Evolutionary conservation across 2,797 vertebrate genomes (phyloP).

Genomic region (Melopsittacus undulatus): DNA sequence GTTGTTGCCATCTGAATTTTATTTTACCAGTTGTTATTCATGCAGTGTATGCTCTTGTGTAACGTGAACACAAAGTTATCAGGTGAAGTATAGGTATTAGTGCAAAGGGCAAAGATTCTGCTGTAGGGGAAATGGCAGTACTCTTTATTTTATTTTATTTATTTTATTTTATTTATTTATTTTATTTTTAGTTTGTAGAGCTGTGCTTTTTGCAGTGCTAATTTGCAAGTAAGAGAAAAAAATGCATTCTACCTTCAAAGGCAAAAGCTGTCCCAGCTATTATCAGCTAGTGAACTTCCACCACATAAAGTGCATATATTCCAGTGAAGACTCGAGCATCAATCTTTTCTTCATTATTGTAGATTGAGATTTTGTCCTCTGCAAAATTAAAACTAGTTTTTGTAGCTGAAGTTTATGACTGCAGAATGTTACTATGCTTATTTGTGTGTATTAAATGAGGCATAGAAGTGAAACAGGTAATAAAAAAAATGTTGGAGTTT

Average conservation of each 20-base stretch:
- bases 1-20: background rate
- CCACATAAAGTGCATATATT: background rate
- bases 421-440: background rate
- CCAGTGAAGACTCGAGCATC: background rate
- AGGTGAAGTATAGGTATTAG: background rate
- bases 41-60: background rate
- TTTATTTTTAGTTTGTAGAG: background rate
- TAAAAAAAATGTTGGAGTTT: background rate
- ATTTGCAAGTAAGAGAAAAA: background rate
- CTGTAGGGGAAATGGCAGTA: background rate
- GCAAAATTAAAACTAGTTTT: conserved; percentile 10
- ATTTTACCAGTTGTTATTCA: background rate
- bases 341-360: background rate
- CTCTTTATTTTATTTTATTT: background rate
- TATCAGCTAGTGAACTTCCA: background rate
- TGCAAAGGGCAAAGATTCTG: background rate
- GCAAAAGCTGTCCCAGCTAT: background rate
- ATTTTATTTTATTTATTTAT: background rate
- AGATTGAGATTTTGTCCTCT: background rate
- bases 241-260: background rate
- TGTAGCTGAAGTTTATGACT: background rate
- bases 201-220: background rate
- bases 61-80: background rate
- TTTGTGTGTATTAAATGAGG: conserved; percentile 29
- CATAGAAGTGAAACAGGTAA: background rate